A percentile compares a stretch with the other conserved stretches of the same genome.
Evolutionary conservation across 2,113 vertebrate species (phyloP).

Genomic region (Takifugu bimaculatus): DNA sequence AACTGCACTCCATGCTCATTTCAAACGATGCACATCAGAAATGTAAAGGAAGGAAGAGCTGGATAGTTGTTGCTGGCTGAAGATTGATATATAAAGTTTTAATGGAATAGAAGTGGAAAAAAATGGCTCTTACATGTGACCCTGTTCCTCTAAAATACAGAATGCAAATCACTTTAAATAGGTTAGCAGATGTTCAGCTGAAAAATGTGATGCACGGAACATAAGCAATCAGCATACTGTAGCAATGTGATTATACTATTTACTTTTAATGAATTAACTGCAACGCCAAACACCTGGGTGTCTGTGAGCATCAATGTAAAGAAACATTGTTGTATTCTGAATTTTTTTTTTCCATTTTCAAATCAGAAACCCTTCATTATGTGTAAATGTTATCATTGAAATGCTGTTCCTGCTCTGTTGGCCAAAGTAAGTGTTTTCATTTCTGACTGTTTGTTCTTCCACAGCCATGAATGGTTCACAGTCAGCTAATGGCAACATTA

Average conservation of each 20-base stretch:
- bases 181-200: too few relatives aligned
- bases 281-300: too few relatives aligned
- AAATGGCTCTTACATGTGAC: background rate
- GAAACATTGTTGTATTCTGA: too few relatives aligned
- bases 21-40: conserved; percentile 31
- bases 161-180: conserved; percentile 9
- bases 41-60: conserved; percentile 4
- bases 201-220: too few relatives aligned
- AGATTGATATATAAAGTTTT: conserved; percentile 20
- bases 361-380: too few relatives aligned
- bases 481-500: conserved; percentile 1
- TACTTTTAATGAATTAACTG: too few relatives aligned
- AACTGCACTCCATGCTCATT: conserved; percentile 9
- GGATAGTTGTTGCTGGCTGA: conserved; percentile 3
- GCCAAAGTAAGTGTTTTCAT: conserved; percentile 11
- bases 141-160: conserved; percentile 7
- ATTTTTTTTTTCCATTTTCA: too few relatives aligned
- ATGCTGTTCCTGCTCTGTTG: background rate
- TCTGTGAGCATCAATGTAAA: too few relatives aligned
- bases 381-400: background rate
- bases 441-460: background rate
- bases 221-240: too few relatives aligned
- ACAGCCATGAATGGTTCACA: background rate
- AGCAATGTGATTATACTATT: too few relatives aligned
- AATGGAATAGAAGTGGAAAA: conserved; percentile 28